Evolutionary conservation across 2,113 vertebrate genomes (phyloP), one percentile per base, ranked within the genome.

Genomic region (Boleophthalmus pectinirostris): DNA sequence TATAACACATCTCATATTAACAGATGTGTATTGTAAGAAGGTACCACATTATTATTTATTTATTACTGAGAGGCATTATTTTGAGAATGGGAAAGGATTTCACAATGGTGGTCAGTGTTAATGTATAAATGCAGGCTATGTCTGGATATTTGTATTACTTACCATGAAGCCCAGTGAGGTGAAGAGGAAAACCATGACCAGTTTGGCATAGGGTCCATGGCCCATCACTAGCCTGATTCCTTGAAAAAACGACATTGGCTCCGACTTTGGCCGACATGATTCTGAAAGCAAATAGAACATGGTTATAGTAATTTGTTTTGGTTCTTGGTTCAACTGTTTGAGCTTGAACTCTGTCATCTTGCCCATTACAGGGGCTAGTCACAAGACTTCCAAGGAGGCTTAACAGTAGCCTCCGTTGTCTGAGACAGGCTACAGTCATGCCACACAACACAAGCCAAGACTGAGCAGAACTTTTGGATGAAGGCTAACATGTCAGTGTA

Each of bases 141-240:
- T 21, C n/a, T 54, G n/a, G 8, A 11, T 23, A 8, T 8, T 61
- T 2, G 7, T 33, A 18, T 63, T 11, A 85, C 94, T 82, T 70
- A 99, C 98, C 98, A 98, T 97, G 87, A 99, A 99, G 25, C 91
- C 98, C 79, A 99, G 84, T 0, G 97, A 99, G 66, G 97, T 97
- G 72, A 98, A 99, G 72, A 99, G 96, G 90, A 99, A 99, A 68
- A 92, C 96, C 0, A 94, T 90, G 1, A 99, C 96, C 70, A 99
- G 94, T 69, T 95, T 99, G 87, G 95, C 89, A 2, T 99, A 99
- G 0, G 98, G 95, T 38, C 95, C 89, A 0, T 98, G 94, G 15
- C 95, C 94, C 96, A 98, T 96, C 81, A 99, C 96, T 78, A 97
- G 88, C 77, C 92, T 94, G 74, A 98, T 92, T 45, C 98, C 96